Conservation (phyloP, 2,888 invertebrate species). For the Drosophila diplacantha region DNA sequence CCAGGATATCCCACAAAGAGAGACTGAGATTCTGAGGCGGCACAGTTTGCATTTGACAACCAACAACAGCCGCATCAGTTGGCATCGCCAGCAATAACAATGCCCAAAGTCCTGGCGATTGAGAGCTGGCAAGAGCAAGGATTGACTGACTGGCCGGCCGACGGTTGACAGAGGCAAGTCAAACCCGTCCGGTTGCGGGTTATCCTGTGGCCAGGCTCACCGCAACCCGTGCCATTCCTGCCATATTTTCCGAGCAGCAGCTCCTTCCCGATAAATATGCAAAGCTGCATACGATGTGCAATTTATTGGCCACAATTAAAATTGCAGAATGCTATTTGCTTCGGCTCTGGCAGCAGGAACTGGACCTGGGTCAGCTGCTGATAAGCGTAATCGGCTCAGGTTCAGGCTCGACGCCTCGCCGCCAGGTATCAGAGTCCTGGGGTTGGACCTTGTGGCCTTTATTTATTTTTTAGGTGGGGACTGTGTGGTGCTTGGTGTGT, state of each 20-base stretch:
- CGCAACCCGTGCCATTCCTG: conserved; percentile 27
- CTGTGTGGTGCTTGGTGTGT: neutral
- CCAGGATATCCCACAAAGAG: conserved; percentile 3
- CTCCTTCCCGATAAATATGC: conserved; percentile 34
- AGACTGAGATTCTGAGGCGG: conserved; percentile 24
- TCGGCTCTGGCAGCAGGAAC: conserved; percentile 6
- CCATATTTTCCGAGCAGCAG: conserved; percentile 11
- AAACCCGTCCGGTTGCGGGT: conserved; percentile 28
- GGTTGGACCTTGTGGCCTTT: conserved; percentile 44
- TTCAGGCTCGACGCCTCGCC: conserved; percentile 57
- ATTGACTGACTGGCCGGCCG: conserved; percentile 20
- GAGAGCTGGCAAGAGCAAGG: conserved; percentile 24
- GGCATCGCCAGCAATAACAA: conserved; percentile 20
- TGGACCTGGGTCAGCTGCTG: conserved; percentile 43
- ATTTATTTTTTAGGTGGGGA: conserved; percentile 50
- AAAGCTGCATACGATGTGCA: conserved; percentile 30
- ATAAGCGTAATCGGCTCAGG: conserved; percentile 70
- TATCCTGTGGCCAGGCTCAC: conserved; percentile 29
- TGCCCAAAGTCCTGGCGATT: conserved; percentile 16
- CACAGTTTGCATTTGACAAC: conserved; percentile 36
- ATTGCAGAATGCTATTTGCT: conserved; percentile 43
- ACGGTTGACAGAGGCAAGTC: conserved; percentile 32
- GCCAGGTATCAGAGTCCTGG: conserved; percentile 31
- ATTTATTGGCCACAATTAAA: conserved; percentile 66
- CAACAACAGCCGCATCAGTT: conserved; percentile 24